Evolutionary conservation across 2,113 vertebrate species (phyloP).

Genomic region (Tachysurus vachellii): DNA sequence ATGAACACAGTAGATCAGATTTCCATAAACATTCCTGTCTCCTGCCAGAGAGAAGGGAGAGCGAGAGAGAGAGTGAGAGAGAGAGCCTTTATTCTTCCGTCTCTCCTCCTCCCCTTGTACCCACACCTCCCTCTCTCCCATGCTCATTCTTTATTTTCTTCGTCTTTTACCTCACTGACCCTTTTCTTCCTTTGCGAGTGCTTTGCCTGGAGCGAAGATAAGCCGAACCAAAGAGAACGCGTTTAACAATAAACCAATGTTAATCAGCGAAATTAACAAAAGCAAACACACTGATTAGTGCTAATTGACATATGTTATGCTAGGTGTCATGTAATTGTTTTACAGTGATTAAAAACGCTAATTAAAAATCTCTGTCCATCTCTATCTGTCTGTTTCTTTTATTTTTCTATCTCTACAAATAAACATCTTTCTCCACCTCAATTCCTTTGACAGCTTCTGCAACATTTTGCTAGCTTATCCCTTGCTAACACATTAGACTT

Average conservation of each 20-base stretch:
- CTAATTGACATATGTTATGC: neutral
- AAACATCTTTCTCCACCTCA: neutral
- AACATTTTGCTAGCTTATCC: neutral
- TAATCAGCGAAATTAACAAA: neutral
- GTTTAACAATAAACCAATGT: neutral
- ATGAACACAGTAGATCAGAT: conserved; percentile 53
- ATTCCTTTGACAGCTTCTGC: neutral
- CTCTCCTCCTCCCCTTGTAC: conserved; percentile 23
- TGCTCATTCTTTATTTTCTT: conserved; percentile 1
- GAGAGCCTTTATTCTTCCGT: conserved; percentile 29
- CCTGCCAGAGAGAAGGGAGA: conserved; percentile 50
- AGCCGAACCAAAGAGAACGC: neutral
- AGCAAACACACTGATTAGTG: conserved; percentile 6
- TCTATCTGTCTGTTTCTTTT: neutral
- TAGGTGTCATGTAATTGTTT: neutral
- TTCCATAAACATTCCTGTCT: conserved; percentile 59
- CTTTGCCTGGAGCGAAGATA: neutral
- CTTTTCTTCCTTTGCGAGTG: neutral
- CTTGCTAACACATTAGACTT: neutral
- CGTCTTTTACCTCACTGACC: conserved; percentile 37
- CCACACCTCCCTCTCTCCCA: conserved; percentile 23
- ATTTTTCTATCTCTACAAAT: neutral
- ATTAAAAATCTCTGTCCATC: neutral
- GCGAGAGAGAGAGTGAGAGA: conserved; percentile 22
- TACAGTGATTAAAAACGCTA: neutral